Evolutionary conservation across 2,113 vertebrate genomes (phyloP).

Genomic region (Nettapus auritus): DNA sequence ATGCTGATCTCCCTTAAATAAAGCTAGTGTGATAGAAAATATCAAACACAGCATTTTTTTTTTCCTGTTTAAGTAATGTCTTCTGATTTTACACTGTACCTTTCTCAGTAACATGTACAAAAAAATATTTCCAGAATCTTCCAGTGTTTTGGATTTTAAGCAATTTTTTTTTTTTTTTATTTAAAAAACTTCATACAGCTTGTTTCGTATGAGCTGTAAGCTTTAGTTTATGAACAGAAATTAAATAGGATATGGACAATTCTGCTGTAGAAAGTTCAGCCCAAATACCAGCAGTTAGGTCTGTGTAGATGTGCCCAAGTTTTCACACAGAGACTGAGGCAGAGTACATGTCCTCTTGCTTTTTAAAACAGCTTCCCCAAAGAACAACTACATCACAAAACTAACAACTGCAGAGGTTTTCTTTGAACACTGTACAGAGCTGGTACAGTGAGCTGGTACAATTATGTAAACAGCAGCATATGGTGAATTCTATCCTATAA

Average conservation of each 20-base stretch:
- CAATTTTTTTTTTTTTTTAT: neutral
- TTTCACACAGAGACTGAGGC: neutral
- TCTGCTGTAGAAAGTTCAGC: neutral
- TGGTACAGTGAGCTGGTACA: neutral
- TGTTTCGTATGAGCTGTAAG: neutral
- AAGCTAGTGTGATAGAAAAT: neutral
- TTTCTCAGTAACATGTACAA: neutral
- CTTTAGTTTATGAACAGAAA: neutral
- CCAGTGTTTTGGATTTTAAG: neutral
- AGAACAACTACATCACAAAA: neutral
- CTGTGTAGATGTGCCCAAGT: rapidly evolving
- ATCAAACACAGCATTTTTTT: neutral
- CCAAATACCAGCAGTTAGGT: neutral
- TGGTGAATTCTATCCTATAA: neutral
- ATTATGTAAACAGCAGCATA: neutral
- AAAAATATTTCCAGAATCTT: neutral
- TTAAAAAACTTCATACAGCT: neutral
- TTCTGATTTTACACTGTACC: neutral
- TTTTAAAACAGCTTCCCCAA: neutral
- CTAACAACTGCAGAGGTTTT: neutral
- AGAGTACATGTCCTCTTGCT: neutral
- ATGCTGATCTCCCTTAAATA: neutral
- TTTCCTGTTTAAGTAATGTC: neutral
- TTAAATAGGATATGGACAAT: neutral
- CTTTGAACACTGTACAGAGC: neutral